Percentiles rank a stretch among this genome's conserved stretches.
These are phyloP conservation scores for Cettia cetti DNA, from an alignment of 2,113 vertebrate genomes.

Conservation along the genomic window DNA sequence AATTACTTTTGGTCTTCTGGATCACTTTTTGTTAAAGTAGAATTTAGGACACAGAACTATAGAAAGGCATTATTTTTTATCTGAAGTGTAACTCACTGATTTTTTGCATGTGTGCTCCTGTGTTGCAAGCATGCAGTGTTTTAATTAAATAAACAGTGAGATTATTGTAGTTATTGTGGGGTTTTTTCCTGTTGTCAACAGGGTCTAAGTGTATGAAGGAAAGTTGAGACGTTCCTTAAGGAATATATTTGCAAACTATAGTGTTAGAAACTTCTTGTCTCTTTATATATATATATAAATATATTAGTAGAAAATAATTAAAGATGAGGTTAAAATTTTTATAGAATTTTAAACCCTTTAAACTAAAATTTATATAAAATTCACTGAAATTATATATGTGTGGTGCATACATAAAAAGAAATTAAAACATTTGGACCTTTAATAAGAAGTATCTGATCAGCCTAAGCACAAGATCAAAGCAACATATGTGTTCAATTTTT, in stretches of 20 bases:
- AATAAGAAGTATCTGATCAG: neutral
- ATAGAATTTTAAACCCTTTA: neutral
- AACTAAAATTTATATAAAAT: neutral
- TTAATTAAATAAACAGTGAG: neutral
- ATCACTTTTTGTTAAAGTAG: neutral
- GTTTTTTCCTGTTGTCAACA: neutral
- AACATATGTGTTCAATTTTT: neutral
- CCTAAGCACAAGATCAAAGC: neutral
- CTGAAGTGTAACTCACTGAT: neutral
- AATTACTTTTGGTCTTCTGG: neutral
- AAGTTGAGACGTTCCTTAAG: neutral
- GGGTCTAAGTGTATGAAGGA: rapidly evolving
- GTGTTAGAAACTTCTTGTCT: neutral
- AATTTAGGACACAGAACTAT: neutral
- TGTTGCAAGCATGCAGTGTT: neutral
- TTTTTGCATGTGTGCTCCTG: neutral
- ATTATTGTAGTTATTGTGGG: neutral
- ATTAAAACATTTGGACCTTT: neutral
- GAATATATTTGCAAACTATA: neutral
- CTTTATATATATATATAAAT: neutral
- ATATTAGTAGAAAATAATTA: neutral
- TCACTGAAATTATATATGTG: neutral
- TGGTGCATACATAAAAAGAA: neutral
- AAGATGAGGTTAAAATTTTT: neutral
- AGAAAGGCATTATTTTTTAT: neutral